A percentile compares a stretch with the other conserved stretches of the same genome.
phyloP scores from a whole-genome alignment of 2,797 vertebrate genomes.

The Acestrorhynchus altus region DNA sequence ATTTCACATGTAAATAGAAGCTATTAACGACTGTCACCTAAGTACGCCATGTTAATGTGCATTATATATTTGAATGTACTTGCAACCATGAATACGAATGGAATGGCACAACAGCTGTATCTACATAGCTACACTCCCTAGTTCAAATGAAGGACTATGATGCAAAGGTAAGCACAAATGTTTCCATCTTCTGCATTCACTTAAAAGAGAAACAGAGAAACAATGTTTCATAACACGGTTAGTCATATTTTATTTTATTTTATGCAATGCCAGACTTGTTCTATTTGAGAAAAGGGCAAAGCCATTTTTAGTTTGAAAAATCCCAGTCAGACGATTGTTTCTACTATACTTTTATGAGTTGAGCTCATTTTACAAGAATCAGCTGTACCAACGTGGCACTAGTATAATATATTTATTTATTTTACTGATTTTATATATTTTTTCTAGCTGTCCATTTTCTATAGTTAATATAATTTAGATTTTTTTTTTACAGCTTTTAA shows the following conservation, averaged over 20 bases:
- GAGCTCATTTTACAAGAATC: constrained; percentile 37
- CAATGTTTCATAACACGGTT: constrained; percentile 57
- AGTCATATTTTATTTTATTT: constrained; percentile 48
- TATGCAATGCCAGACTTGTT: constrained; percentile 51
- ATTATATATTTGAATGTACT: constrained; percentile 70
- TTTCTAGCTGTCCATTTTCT: constrained; percentile 59
- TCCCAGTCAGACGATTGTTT: constrained; percentile 8
- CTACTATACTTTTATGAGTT: constrained; percentile 35
- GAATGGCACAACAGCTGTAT: constrained; percentile 41
- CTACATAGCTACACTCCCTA: constrained; percentile 29
- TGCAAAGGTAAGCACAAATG: constrained; percentile 59
- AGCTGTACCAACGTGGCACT: constrained; percentile 21
- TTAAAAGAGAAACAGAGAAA: constrained; percentile 59
- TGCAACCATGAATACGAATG: constrained; percentile 56
- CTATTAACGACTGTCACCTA: constrained; percentile 71
- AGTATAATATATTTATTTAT: constrained; percentile 50
- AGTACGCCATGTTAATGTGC: constrained; percentile 72
- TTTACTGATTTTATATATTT: constrained; percentile 64
- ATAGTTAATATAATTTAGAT: constrained; percentile 62
- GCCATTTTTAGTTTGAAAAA: constrained; percentile 60
- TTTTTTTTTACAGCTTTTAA: constrained; percentile 57
- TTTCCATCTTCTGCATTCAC: constrained; percentile 49
- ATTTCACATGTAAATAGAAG: constrained; percentile 71
- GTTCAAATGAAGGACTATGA: constrained; percentile 41
- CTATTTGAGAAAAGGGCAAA: constrained; percentile 58